phyloP scores from a whole-genome alignment of 2,888 invertebrate genomes.

The Mythimna loreyi region DNA sequence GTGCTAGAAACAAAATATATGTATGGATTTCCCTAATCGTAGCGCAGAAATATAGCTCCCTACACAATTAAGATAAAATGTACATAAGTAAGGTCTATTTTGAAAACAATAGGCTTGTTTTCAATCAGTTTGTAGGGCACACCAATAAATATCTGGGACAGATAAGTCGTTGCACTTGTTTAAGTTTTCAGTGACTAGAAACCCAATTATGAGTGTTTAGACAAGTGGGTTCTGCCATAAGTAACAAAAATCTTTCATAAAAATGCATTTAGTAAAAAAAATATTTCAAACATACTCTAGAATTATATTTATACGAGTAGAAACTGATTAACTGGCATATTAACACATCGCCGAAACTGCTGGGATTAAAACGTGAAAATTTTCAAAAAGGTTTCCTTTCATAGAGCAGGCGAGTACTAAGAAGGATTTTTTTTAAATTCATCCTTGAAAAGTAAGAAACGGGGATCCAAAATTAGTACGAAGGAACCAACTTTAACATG shows the following conservation, averaged over 20 bases:
- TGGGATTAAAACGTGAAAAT: no score
- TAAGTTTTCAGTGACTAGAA: constrained; percentile 15
- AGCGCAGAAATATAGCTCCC: constrained; percentile 36
- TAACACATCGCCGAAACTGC: no score
- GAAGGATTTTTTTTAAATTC: no score
- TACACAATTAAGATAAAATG: constrained; percentile 58
- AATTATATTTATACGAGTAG: neutral
- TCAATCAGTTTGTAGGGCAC: constrained; percentile 45
- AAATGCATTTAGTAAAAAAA: no score
- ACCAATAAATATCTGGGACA: constrained; percentile 49
- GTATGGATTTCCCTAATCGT: constrained; percentile 16
- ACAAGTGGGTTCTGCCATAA: constrained; percentile 32
- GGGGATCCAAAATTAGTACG: no score
- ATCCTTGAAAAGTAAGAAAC: no score
- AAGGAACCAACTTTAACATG: no score
- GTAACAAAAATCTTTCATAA: no score
- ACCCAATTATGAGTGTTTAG: constrained; percentile 43
- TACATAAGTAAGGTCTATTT: constrained; percentile 48
- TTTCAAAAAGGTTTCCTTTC: no score
- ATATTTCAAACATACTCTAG: no score
- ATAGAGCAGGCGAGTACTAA: no score
- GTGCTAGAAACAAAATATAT: neutral
- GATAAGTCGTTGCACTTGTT: constrained; percentile 34
- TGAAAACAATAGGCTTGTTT: constrained; percentile 57
- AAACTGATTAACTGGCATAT: no score